These are phyloP conservation scores for Tenualosa ilisha DNA, from an alignment of 2,797 vertebrate genomes.

Conservation along the genomic window DNA sequence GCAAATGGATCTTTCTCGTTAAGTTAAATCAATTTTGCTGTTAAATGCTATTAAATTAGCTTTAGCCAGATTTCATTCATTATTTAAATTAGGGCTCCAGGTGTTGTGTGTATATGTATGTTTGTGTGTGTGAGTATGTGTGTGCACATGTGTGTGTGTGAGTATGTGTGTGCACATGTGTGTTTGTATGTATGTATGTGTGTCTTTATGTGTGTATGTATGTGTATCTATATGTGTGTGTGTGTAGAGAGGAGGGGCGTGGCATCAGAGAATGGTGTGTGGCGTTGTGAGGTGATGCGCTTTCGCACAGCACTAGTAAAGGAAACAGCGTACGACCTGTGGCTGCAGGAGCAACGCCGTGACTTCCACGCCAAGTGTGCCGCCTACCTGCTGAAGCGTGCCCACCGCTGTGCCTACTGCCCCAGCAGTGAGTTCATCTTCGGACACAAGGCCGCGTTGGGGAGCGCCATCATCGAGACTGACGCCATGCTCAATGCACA, in stretches of 20 bases:
- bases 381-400: conserved; percentile 28
- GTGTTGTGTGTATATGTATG: not conserved
- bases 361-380: conserved; percentile 42
- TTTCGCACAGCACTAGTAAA: conserved; percentile 45
- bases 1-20: too few species aligned
- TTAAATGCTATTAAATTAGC: too few species aligned
- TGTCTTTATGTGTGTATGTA: not conserved
- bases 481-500: not conserved
- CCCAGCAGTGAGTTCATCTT: conserved; percentile 30
- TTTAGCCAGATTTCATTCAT: too few species aligned
- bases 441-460: conserved; percentile 9
- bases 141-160: not conserved
- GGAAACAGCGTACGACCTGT: conserved; percentile 44
- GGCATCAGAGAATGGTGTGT: not conserved
- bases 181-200: not conserved
- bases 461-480: not conserved
- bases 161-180: not conserved
- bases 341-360: conserved; percentile 43
- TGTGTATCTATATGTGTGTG: not conserved
- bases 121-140: not conserved
- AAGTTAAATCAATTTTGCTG: too few species aligned
- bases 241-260: not conserved
- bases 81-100: too few species aligned
- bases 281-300: conserved; percentile 44
- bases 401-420: conserved; percentile 33